Base-by-base conservation (phyloP, 2,797 vertebrate genomes). In the Lepus oiostolus region DNA sequence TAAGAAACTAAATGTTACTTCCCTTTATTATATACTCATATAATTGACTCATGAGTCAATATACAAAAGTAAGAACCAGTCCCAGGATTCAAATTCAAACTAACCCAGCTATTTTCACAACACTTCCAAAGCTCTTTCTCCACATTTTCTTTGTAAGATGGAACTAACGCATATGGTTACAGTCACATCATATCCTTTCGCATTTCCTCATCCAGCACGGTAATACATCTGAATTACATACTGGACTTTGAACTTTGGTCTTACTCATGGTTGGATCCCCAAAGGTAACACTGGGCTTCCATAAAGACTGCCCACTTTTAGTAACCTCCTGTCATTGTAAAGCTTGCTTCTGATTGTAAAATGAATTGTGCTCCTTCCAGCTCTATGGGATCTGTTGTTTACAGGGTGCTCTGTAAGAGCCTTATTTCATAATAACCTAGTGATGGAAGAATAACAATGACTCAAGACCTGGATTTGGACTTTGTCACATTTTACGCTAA, bases 1-100 rank as follows among this genome's bases (percentile, higher is more conserved):
- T 83, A 85, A 80, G 32, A 94, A 82, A 74, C 60, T 85, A 79
- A 60, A 89, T 22, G 85, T 88, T 91, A 67, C 67, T 93, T 91
- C 12, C 24, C 7, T 68, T 62, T 68, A 42, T 76, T 87, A 81
- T 50, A 50, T 62, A 83, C 68, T 32, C 68, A 62, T 83, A 65
- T 7, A 42, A 21, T 70, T 12, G 16, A 82, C 85, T 88, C 26
- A 60, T 65, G 67, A 83, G 19, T 83, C 54, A 89, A 50, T 74
- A 35, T 68, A 70, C 14, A 75, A 19, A 85, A 79, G 42, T 75
- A 80, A 93, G 80, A 52, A 67, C 35, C 22, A 81, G 47, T 52
- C 24, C 50, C 28, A 38, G 35, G 30, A 79, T 32, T 81, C 42
- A 90, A 80, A 79, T 62, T 60, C 54, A n/a, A 84, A 88, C 60